Conservation (phyloP, 2,797 vertebrate genomes). For the Gymnoscopelus microlampas region DNA sequence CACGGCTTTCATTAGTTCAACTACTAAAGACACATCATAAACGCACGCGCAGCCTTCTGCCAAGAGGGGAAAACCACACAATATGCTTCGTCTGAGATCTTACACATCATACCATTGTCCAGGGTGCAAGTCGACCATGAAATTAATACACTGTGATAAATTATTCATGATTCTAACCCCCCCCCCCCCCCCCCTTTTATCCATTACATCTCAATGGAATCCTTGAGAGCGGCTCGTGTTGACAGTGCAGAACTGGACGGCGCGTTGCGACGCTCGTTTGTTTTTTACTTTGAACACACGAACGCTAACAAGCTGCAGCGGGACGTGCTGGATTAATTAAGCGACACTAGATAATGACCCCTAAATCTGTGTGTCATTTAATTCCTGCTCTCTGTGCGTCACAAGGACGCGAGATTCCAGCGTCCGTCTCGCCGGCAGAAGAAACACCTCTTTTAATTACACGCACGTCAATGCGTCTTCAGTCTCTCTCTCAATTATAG, state of each 20-base stretch:
- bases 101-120: constrained; percentile 53
- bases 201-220: constrained; percentile 65
- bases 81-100: constrained; percentile 36
- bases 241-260: constrained; percentile 68
- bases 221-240: constrained; percentile 60
- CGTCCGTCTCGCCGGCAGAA: constrained; percentile 55
- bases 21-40: constrained; percentile 26
- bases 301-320: constrained; percentile 74
- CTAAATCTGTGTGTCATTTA: constrained; percentile 55
- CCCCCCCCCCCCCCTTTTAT: constrained; percentile 40
- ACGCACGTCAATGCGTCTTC: constrained; percentile 46
- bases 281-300: constrained; percentile 70
- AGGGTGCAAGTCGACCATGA: constrained; percentile 63
- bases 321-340: constrained; percentile 73
- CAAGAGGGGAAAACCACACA: constrained; percentile 26
- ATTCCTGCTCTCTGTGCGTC: constrained; percentile 46
- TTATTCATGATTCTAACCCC: constrained; percentile 72
- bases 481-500: neutral
- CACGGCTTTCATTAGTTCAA: constrained; percentile 14
- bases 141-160: constrained; percentile 74
- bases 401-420: constrained; percentile 50
- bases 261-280: constrained; percentile 57
- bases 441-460: constrained; percentile 40
- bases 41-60: constrained; percentile 19
- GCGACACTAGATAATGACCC: constrained; percentile 61